Evolutionary conservation across 2,797 vertebrate species (phyloP), one percentile per base, ranked within the genome.

Genomic region (Ptychobarbus kaznakovi): DNA sequence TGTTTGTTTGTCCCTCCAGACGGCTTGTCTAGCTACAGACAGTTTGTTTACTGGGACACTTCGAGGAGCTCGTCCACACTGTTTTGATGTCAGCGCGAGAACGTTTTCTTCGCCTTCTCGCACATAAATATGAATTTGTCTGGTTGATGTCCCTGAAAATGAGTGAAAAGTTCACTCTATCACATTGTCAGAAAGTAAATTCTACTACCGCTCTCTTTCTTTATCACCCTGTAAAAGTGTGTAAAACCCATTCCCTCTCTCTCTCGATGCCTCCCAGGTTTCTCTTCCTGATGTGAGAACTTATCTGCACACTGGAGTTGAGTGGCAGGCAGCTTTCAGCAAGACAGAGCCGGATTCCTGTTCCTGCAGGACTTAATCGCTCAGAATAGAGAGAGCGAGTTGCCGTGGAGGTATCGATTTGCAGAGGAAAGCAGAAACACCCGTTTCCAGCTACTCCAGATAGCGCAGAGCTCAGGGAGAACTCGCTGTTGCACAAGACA

Each of bases 291-390:
- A 75, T 66, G 82, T 85, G 82, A 86, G 81, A 84, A 86, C 84
- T 82, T 88, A 74, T 83, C 82, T 84, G 73, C 82, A 85, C 82
- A 76, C 86, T 88, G 85, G 89, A 84, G 73, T 75, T 83, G 82
- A 83, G 75, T 81, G 86, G 53, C 82, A 68, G 81, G 76, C 87
- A 86, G 80, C 85, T 82, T 83, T 69, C 70, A 76, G 75, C 38
- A 35, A 88, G 80, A 88, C 56, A 89, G 83, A 81, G 80, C 85
- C 46, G 85, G 85, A 83, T 89, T 85, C 84, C 86, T 88, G 81
- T 87, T 87, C 77, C 89, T 86, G 87, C 68, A 86, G 83, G 85
- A 78, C 79, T 87, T 87, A 89, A 88, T 90, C 84, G 82, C 65
- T 86, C 82, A 81, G 86, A 85, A 87, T 84, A 83, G 81, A 88